Conservation (phyloP, 1,140 invertebrate genomes). For the Microplitis mediator region DNA sequence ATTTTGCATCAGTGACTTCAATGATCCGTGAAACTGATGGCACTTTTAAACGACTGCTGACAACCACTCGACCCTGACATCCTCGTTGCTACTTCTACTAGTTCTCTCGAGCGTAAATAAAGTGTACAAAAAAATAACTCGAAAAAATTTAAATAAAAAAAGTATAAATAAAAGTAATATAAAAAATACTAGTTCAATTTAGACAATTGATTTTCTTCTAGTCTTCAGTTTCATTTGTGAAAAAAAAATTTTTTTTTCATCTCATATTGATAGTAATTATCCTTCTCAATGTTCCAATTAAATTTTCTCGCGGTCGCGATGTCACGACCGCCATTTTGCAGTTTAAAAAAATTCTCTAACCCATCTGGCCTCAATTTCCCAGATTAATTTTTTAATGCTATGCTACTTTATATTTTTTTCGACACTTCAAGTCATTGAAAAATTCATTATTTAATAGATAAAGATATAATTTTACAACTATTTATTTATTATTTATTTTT, state of each 20-base stretch:
- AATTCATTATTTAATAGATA: too few relatives aligned
- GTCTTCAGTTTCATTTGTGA: too few relatives aligned
- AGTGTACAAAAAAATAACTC: not conserved
- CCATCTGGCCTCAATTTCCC: too few relatives aligned
- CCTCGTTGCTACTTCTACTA: not conserved
- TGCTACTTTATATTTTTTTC: too few relatives aligned
- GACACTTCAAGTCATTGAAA: too few relatives aligned
- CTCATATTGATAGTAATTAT: not conserved
- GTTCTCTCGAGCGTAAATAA: not conserved
- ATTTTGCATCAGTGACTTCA: slow-evolving; percentile 6
- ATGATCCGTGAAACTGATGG: not conserved
- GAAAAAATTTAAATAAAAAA: not conserved
- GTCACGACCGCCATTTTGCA: too few relatives aligned
- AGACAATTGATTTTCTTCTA: too few relatives aligned
- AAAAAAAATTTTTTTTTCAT: not conserved
- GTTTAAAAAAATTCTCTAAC: too few relatives aligned
- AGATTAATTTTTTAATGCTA: too few relatives aligned
- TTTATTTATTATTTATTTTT: too few relatives aligned
- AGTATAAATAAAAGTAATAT: not conserved
- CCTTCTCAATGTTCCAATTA: not conserved
- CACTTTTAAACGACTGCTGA: not conserved
- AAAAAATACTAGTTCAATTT: not conserved
- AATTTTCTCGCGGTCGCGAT: too few relatives aligned
- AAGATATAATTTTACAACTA: too few relatives aligned
- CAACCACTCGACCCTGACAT: not conserved